Evolutionary conservation across 2,888 invertebrate genomes (phyloP).

Genomic region (Lomographa bimaculata): DNA sequence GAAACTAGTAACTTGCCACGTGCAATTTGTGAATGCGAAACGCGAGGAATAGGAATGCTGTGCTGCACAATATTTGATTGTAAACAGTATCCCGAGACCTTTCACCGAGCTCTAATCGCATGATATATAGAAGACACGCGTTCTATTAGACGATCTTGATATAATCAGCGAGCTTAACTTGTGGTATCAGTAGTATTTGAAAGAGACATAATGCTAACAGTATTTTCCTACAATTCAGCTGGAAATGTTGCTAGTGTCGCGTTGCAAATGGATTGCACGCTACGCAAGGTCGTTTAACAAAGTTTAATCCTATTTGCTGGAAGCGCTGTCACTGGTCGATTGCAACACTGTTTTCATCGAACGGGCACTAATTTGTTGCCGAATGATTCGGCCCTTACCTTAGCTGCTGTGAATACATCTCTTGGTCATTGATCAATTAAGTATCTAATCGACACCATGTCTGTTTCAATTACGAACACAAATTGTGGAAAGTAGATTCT

Average conservation of each 20-base stretch:
- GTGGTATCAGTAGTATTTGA: too few species aligned
- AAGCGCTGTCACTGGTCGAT: constrained; percentile 63
- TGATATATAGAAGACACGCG: neutral
- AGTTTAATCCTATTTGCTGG: constrained; percentile 76
- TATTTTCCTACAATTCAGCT: constrained; percentile 23
- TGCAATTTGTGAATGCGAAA: constrained; percentile 45
- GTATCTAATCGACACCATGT: too few species aligned
- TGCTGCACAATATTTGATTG: constrained; percentile 4
- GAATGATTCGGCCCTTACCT: constrained; percentile 23
- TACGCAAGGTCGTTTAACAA: constrained; percentile 76
- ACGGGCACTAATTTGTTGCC: constrained; percentile 61
- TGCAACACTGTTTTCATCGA: constrained; percentile 53
- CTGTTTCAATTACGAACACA: too few species aligned
- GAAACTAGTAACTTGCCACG: constrained; percentile 53
- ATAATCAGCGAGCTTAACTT: too few species aligned
- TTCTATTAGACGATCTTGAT: neutral
- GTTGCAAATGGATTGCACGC: constrained; percentile 66
- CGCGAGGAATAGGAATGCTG: constrained; percentile 22
- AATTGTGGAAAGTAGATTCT: too few species aligned
- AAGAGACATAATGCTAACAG: constrained; percentile 8
- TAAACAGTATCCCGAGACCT: neutral
- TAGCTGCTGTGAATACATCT: constrained; percentile 5
- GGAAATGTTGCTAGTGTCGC: constrained; percentile 65
- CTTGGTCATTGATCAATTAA: constrained; percentile 4
- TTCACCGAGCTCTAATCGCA: too few species aligned